A percentile compares a stretch with the other conserved stretches of the same genome.
Evolutionary conservation across 2,113 vertebrate species (phyloP).

Genomic region (Catagonus wagneri): DNA sequence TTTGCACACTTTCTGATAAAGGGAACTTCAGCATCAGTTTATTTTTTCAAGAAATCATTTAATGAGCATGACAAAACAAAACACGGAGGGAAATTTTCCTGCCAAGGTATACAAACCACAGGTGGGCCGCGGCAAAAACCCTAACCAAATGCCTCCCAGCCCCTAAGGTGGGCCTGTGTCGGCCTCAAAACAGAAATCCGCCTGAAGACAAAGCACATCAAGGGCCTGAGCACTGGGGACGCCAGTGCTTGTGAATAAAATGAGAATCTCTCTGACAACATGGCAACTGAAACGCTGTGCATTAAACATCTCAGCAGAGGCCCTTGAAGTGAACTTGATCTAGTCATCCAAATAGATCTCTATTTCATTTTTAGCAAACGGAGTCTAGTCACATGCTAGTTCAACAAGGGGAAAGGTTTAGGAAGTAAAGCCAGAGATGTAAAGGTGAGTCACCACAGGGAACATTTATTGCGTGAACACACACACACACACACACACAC

Average conservation of each 20-base stretch:
- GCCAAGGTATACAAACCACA: conserved; percentile 67
- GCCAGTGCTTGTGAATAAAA: background rate
- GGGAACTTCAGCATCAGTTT: conserved; percentile 48
- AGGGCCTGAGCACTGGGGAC: background rate
- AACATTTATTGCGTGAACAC: background rate
- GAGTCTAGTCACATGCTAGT: background rate
- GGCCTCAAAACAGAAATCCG: background rate
- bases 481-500: no score
- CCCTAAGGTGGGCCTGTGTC: background rate
- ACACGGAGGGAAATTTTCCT: background rate
- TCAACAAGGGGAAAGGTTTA: background rate
- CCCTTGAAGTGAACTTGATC: background rate
- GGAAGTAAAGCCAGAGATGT: background rate
- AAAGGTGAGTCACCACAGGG: rapidly evolving
- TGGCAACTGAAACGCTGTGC: background rate
- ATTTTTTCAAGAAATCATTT: conserved; percentile 60
- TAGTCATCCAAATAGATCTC: background rate
- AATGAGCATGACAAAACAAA: conserved; percentile 52
- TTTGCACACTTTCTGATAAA: conserved; percentile 62
- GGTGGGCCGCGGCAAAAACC: conserved; percentile 25
- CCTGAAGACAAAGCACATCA: background rate
- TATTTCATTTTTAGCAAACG: background rate
- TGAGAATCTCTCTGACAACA: background rate
- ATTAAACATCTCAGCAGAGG: background rate
- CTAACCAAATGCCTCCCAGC: background rate